A percentile compares a stretch with the other conserved stretches of the same genome.
Conservation (phyloP, 2,888 invertebrate genomes). For the Masnerella sp. region DNA sequence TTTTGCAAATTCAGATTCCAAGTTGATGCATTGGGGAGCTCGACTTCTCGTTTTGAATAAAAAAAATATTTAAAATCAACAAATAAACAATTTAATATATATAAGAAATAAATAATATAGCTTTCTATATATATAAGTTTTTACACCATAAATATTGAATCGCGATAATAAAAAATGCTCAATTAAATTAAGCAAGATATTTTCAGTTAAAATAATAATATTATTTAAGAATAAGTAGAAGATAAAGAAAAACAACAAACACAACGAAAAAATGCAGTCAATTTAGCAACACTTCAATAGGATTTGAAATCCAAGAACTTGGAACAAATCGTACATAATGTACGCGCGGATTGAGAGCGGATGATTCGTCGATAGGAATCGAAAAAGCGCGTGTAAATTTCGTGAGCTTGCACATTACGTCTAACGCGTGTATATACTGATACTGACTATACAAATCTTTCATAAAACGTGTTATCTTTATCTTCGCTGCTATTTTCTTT, state of each 20-base stretch:
- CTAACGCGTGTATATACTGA: slow-evolving; percentile 57
- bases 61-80: slow-evolving; percentile 23
- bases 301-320: slow-evolving; percentile 15
- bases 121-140: slow-evolving; percentile 32
- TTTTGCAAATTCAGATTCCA: slow-evolving; percentile 30
- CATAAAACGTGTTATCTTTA: slow-evolving; percentile 67
- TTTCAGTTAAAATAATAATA: too few relatives aligned
- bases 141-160: slow-evolving; percentile 32
- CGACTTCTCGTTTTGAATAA: too few relatives aligned
- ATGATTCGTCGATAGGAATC: slow-evolving; percentile 19
- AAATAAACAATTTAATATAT: slow-evolving; percentile 36
- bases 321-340: slow-evolving; percentile 55
- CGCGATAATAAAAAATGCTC: slow-evolving; percentile 14
- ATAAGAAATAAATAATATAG: slow-evolving; percentile 43
- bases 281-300: slow-evolving; percentile 30
- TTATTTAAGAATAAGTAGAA: too few relatives aligned
- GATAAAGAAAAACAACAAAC: background rate
- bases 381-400: slow-evolving; percentile 57
- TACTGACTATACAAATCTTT: slow-evolving; percentile 69
- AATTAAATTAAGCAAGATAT: slow-evolving; percentile 28
- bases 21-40: too few relatives aligned
- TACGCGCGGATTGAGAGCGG: slow-evolving; percentile 43
- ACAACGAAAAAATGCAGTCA: slow-evolving; percentile 10
- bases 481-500: slow-evolving; percentile 65
- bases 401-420: slow-evolving; percentile 61